Base-by-base conservation (phyloP, 2,888 invertebrate species). In the Lydus trimaculatus region DNA sequence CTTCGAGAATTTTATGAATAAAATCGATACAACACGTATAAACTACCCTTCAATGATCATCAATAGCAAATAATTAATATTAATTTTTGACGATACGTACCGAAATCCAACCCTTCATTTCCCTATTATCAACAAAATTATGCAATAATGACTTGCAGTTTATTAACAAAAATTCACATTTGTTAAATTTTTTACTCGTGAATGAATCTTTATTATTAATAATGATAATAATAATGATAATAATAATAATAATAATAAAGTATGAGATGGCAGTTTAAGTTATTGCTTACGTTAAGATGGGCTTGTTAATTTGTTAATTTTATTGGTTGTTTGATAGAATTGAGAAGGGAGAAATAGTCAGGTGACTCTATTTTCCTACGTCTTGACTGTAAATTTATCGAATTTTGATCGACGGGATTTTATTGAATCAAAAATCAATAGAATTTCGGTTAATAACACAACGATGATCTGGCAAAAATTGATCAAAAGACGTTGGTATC, bases 11-110 rank as follows among this genome's bases (percentile, higher is more conserved):
- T 9, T 23, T 23, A 39, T 33, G 33, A 33, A n/a, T 43, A 43
- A 39, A 39, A 48, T 48, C 48, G 48, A 48, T 48, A 48, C 20
- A 20, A 1, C 7, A 52, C n/a, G n/a, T n/a, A n/a, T n/a, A n/a
- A n/a, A n/a, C n/a, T 23, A 52, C 48, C 48, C 48, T 52, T 20
- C 48, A 23, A 23, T 23, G 48, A 52, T 52, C 23, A 52, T 63
- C 61, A 48, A 68, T 62, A 31, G 65, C 31, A 62, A 52, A 64
- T 65, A 60, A 69, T 69, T 59, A 69, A 69, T 69, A 69, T 69
- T 69, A 69, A 69, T 69, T 69, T 69, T 69, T 69, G 65, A 28
- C 33, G 5, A 62, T 61, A 60, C 31, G 17, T 17, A 33, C 33
- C 17, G 66, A 66, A 66, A 60, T 39, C 48, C 48, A 52, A 48